These are phyloP conservation scores for Lithophane semibrunnea DNA, from an alignment of 2,888 invertebrate species.

Conservation along the genomic window DNA sequence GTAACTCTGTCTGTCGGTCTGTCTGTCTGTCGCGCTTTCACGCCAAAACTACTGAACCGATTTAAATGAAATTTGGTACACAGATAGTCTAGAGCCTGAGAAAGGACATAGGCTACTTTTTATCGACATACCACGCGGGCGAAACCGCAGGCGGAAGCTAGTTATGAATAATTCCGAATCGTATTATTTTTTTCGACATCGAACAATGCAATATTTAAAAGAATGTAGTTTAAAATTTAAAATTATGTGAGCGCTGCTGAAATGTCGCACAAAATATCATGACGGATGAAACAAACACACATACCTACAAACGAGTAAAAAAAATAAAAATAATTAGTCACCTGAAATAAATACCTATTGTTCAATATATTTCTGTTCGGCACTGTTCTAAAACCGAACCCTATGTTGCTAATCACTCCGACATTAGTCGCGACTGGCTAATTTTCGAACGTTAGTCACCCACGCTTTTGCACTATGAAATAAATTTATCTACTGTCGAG, in stretches of 20 bases:
- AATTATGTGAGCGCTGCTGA: not conserved
- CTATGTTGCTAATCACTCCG: slow-evolving; percentile 31
- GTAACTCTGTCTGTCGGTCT: no score
- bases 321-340: slow-evolving; percentile 8
- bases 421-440: slow-evolving; percentile 28
- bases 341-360: slow-evolving; percentile 17
- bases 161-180: slow-evolving; percentile 11
- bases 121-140: no score
- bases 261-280: not conserved
- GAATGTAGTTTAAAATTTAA: not conserved
- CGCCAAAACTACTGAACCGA: no score
- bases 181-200: not conserved
- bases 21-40: no score
- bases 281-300: not conserved
- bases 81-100: no score
- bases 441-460: slow-evolving; percentile 37
- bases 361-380: slow-evolving; percentile 17
- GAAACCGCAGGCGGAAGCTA: no score
- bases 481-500: slow-evolving; percentile 19
- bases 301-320: not conserved
- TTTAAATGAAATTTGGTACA: no score
- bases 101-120: no score
- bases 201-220: not conserved
- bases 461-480: slow-evolving; percentile 8
- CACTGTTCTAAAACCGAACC: slow-evolving; percentile 20